A percentile compares a stretch with the other conserved stretches of the same genome.
phyloP scores from a whole-genome alignment of 2,888 invertebrate species.

The Dione vanillae region DNA sequence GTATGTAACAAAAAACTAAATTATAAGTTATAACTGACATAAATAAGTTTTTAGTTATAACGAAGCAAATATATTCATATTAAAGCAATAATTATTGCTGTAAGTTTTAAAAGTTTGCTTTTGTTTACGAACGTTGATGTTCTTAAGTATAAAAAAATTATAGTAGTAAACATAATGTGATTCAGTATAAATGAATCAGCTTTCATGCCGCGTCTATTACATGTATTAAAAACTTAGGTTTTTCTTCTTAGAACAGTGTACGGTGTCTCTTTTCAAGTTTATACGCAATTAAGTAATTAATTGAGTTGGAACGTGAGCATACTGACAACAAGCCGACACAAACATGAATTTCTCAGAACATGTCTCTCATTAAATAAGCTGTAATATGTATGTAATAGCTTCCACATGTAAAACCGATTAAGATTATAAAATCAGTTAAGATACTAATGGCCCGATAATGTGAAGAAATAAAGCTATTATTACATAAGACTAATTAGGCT shows the following conservation, averaged over 20 bases:
- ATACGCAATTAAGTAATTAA: constrained; percentile 44
- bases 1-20: no score
- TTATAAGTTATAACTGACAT: no score
- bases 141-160: no score
- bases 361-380: constrained; percentile 38
- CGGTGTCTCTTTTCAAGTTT: constrained; percentile 35
- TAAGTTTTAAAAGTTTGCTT: no score
- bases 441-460: constrained; percentile 16
- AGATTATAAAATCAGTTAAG: constrained; percentile 29
- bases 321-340: constrained; percentile 40
- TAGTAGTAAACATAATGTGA: no score
- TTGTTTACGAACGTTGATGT: no score
- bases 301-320: constrained; percentile 45
- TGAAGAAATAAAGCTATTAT: constrained; percentile 7
- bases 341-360: constrained; percentile 45
- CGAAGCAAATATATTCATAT: no score
- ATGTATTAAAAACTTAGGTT: background rate
- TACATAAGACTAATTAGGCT: background rate
- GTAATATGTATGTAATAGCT: constrained; percentile 37
- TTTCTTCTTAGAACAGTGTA: constrained; percentile 22
- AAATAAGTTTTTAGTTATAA: no score
- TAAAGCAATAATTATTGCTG: no score
- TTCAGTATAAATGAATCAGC: no score
- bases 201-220: background rate
- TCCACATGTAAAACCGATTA: constrained; percentile 32